Evolutionary conservation across 2,113 vertebrate genomes (phyloP).

Genomic region (Motacilla alba): DNA sequence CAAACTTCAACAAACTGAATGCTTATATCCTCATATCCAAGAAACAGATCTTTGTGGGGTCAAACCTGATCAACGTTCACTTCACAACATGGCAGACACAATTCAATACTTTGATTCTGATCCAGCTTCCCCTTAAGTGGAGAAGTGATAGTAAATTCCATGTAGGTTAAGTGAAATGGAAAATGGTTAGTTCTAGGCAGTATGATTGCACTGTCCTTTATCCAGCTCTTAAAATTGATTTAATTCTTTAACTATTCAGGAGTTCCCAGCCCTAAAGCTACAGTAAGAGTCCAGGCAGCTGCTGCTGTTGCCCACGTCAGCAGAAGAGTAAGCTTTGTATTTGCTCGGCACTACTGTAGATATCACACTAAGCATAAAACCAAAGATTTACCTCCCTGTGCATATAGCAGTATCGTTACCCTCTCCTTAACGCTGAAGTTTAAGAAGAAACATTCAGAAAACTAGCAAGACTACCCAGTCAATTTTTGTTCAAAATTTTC

Average conservation of each 20-base stretch:
- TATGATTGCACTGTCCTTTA: background rate
- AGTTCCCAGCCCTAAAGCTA: background rate
- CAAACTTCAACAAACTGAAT: background rate
- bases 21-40: background rate
- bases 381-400: background rate
- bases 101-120: background rate
- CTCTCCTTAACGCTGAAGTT: background rate
- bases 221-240: background rate
- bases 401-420: background rate
- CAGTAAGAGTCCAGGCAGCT: background rate
- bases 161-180: background rate
- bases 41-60: background rate
- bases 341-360: background rate
- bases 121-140: background rate
- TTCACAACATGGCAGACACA: background rate
- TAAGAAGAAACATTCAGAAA: background rate
- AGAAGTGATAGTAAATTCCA: background rate
- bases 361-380: background rate
- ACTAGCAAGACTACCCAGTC: background rate
- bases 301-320: accelerated
- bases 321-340: background rate
- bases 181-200: background rate
- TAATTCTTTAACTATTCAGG: background rate
- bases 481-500: background rate
- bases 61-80: background rate